These are phyloP conservation scores for Sialis lutaria DNA, from an alignment of 2,888 invertebrate species.

Conservation along the genomic window DNA sequence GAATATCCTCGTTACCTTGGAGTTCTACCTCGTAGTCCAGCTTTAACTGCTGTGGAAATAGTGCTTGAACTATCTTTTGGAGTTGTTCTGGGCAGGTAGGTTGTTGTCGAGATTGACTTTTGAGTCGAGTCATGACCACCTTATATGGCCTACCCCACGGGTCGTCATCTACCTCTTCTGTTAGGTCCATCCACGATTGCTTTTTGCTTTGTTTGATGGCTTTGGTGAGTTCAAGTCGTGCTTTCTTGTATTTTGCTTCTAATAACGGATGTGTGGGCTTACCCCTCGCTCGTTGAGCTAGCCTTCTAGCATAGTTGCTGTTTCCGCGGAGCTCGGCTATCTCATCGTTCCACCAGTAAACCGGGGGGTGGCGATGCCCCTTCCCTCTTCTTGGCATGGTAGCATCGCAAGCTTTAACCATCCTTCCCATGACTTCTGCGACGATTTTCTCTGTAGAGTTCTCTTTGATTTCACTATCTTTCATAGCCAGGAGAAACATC, in stretches of 20 bases:
- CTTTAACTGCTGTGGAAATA: too few species aligned
- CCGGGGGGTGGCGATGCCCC: background rate
- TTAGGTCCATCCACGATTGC: constrained; percentile 6
- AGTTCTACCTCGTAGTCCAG: too few species aligned
- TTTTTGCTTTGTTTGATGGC: constrained; percentile 8
- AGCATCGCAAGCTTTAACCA: background rate
- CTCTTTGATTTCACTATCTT: background rate
- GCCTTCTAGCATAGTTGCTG: too few species aligned
- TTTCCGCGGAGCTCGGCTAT: background rate
- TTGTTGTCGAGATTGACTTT: constrained; percentile 1
- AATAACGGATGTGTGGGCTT: background rate
- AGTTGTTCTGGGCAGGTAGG: background rate
- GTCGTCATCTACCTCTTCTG: constrained; percentile 8
- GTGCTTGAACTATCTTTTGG: too few species aligned
- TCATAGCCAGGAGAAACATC: background rate
- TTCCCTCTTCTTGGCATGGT: background rate
- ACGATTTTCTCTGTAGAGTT: too few species aligned
- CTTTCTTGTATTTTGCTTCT: background rate
- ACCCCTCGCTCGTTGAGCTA: constrained; percentile 7
- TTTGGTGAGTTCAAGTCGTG: constrained; percentile 1
- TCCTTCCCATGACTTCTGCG: too few species aligned
- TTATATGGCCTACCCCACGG: constrained; percentile 9
- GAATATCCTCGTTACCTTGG: background rate
- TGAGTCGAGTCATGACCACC: constrained; percentile 9
- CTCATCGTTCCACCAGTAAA: background rate